A percentile compares a stretch with the other conserved stretches of the same genome.
phyloP scores from a whole-genome alignment of 2,888 invertebrate genomes.

The Congeria kusceri region DNA sequence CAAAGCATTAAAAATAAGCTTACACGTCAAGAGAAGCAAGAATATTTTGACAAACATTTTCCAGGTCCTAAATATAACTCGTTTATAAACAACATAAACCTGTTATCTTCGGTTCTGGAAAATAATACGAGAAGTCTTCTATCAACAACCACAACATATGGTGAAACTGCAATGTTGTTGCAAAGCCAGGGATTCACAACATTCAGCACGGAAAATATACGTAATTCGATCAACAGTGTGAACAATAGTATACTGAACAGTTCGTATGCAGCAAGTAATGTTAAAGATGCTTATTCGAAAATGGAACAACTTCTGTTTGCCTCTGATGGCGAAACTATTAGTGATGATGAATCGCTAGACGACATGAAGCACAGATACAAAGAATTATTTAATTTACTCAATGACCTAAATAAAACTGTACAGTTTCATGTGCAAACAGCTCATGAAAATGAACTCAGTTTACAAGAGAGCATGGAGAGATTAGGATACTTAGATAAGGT shows the following conservation, averaged over 20 bases:
- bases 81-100: too few relatives aligned
- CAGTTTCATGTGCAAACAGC: neutral
- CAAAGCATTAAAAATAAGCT: slow-evolving; percentile 8
- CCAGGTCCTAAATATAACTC: slow-evolving; percentile 7
- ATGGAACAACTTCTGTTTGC: slow-evolving; percentile 9
- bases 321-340: slow-evolving; percentile 16
- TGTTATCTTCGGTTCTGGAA: too few relatives aligned
- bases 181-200: neutral
- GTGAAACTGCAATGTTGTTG: neutral
- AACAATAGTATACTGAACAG: too few relatives aligned
- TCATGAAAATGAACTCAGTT: neutral
- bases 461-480: too few relatives aligned
- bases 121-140: too few relatives aligned
- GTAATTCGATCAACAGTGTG: too few relatives aligned
- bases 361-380: slow-evolving; percentile 43
- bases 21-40: slow-evolving; percentile 30
- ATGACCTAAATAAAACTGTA: neutral
- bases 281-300: too few relatives aligned
- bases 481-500: too few relatives aligned
- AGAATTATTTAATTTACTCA: slow-evolving; percentile 8
- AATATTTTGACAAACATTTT: slow-evolving; percentile 22
- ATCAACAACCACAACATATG: too few relatives aligned
- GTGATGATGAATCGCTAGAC: slow-evolving; percentile 43
- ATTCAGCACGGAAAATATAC: neutral
- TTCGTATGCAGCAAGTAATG: too few relatives aligned